Evolutionary conservation across 2,113 vertebrate genomes (phyloP), one percentile per base, ranked within the genome.

Genomic region (Holacanthus passer): DNA sequence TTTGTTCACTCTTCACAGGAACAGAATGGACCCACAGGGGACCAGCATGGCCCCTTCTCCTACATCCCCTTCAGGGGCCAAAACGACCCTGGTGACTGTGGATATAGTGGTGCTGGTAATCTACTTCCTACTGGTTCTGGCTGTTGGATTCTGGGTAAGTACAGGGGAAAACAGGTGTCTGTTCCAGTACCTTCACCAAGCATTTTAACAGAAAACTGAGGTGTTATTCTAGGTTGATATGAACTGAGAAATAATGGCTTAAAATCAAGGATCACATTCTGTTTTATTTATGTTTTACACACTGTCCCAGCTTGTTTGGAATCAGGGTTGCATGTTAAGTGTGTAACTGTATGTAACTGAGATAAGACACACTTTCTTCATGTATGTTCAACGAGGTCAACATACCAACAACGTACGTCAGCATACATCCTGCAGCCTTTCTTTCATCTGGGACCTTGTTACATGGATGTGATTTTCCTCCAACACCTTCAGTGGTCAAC

Each of bases 61-160:
- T 1, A 19, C 58, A 0, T n/a, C 79, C 2, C 19, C 81, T 52
- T 24, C 77, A 3, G 50, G 66, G 53, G 12, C 59, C 29, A 16
- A 5, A 12, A 4, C 20, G 5, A 43, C 81, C 6, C 82, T 92
- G 60, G 45, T 1, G 10, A 39, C 84, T 6, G 73, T 82, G 71
- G 91, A 92, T 52, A 87, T 92, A 7, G 87, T 88, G 53, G 91
- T 92, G 73, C 82, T 91, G 64, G 89, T 92, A 0, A 9, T 88
- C 55, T 92, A 92, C 84, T 92, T 92, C 39, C 17, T 90, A 7
- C 64, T 90, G 7, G 62, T 92, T 52, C 22, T 92, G 41, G 87
- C 82, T 75, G 91, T 92, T 73, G 89, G 91, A 12, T 58, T 92
- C 43, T 92, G 89, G 91, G 91, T 91, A 62, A 96, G 96, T 80